Base-by-base conservation (phyloP, 2,113 vertebrate species). In the Rhinoptilus africanus region DNA sequence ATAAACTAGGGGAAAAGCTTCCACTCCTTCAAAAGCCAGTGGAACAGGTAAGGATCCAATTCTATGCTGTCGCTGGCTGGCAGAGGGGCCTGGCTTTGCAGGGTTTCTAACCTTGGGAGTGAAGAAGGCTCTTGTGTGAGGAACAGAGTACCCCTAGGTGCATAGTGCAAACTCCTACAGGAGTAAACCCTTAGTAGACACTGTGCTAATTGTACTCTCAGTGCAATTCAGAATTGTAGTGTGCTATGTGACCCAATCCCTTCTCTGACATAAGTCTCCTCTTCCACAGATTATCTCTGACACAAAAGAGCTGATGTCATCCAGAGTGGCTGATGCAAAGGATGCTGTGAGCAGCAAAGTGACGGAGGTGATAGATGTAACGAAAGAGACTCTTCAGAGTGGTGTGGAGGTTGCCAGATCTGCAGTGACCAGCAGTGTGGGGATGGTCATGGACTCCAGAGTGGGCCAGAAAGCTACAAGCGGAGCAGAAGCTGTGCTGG, bases 1-100 rank as follows among this genome's bases (percentile, higher is more conserved):
- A 98, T 79, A 98, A 98, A 93, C 97, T 99, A 96, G 99, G 99
- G 67, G 98, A 98, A 71, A 99, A 97, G 13, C 89, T 99, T 57
- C 98, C 99, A 2, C 95, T 99, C 94, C 97, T 99, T 76, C 99
- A 99, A 34, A 98, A 99, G 87, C 98, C 98, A 5, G 95, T 98
- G 27, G 98, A 98, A 57, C 98, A 99, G 99, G 99, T 99, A 35
- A 64, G 73, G 35, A 17, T 24, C 7, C 8, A n/a, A 89, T 59
- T 13, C n/a, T 67, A 11, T 53, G 48, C 43, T 39, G 24, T 18
- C 24, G 16, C 45, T 64, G 39, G 8, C 24, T 69, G 51, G 23
- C 10, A 47, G 57, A 72, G 10, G 16, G 30, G 8, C 18, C 21
- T 79, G 43, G 19, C 4, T 48, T 60, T 56, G 23, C 26, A 50